A percentile compares a stretch with the other conserved stretches of the same genome.
Conservation (phyloP, 2,888 invertebrate species). For the Oscheius onirici region DNA sequence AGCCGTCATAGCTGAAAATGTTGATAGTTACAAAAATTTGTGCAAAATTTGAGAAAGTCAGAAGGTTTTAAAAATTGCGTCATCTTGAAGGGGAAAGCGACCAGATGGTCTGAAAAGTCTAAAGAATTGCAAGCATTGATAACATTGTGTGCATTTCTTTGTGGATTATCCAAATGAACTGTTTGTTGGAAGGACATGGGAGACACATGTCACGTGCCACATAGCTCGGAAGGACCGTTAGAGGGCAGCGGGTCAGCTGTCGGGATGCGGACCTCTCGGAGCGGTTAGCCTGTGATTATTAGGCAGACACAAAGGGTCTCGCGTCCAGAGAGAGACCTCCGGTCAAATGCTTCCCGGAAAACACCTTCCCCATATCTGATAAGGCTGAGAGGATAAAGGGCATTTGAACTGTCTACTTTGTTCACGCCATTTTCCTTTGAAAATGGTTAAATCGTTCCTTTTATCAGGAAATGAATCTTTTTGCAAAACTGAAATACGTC, state of each 20-base stretch:
- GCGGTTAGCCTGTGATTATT: background rate
- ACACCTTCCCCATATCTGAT: no score
- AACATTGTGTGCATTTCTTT: constrained; percentile 3
- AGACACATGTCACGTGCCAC: background rate
- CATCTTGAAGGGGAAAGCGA: background rate
- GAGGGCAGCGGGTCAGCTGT: constrained; percentile 1
- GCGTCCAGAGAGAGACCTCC: no score
- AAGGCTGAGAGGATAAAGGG: no score
- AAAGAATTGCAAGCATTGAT: background rate
- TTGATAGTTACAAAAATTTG: background rate
- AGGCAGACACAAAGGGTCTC: no score
- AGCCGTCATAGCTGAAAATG: constrained; percentile 33
- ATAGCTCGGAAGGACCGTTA: background rate
- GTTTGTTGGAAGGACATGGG: background rate
- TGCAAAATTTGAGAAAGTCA: background rate
- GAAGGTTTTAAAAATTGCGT: background rate
- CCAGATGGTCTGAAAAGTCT: background rate
- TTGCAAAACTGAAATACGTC: no score
- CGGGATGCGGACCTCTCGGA: background rate
- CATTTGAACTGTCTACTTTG: no score
- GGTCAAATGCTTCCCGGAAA: no score
- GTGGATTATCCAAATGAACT: background rate
- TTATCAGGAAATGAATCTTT: no score
- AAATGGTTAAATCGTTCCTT: no score
- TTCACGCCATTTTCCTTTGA: no score